Conservation (phyloP, 2,113 vertebrate species). For the Protobothrops flavoviridis region DNA sequence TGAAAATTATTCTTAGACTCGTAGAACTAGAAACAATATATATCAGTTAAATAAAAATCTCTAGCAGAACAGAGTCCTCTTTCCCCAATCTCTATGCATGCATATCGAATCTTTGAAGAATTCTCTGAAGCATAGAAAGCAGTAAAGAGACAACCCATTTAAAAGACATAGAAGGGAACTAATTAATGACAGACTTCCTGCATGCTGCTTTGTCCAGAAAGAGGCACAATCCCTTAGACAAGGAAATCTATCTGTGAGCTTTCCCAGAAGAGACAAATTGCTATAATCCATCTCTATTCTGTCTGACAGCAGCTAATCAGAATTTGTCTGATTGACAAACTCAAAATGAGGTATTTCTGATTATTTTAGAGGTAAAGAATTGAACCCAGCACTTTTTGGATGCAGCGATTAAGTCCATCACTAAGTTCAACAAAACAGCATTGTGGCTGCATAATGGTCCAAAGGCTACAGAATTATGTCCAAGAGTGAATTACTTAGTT, state of each 20-base stretch:
- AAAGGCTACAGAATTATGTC: not conserved
- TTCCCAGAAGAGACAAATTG: not conserved
- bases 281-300: not conserved
- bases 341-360: not conserved
- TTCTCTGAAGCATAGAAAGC: not conserved
- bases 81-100: not conserved
- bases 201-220: not conserved
- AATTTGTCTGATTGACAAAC: not conserved
- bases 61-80: not conserved
- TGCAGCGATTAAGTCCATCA: not conserved
- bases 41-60: not conserved
- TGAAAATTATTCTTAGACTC: not conserved
- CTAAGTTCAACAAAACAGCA: not conserved
- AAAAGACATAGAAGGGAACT: not conserved
- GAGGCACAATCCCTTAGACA: not conserved
- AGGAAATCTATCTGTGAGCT: not conserved
- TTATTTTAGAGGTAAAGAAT: not conserved
- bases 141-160: not conserved
- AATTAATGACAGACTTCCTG: not conserved
- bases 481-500: not conserved
- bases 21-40: not conserved
- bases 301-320: not conserved
- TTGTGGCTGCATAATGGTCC: not conserved
- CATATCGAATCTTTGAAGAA: not conserved
- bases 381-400: not conserved